Percentiles rank a stretch among this genome's conserved stretches.
Conservation (phyloP, 1,140 invertebrate genomes). For the Temnothorax longispinosus region DNA sequence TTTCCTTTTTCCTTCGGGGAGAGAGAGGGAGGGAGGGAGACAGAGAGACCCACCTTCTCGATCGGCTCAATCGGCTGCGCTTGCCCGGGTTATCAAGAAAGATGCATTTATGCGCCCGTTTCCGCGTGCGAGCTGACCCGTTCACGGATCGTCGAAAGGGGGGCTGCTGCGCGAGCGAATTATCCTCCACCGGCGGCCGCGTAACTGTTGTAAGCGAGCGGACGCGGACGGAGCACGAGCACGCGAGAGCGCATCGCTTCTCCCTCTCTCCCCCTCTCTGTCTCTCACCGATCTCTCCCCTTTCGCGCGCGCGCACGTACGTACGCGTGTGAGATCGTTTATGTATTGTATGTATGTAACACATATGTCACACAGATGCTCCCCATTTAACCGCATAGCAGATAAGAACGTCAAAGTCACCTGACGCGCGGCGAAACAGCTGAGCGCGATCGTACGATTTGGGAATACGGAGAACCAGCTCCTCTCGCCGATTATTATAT, state of each 20-base stretch:
- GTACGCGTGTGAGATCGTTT: background rate
- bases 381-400: conserved; percentile 60
- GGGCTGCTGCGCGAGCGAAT: background rate
- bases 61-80: conserved; percentile 17
- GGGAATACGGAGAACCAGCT: background rate
- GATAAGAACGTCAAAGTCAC: conserved; percentile 71
- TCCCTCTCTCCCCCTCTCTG: background rate
- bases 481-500: background rate
- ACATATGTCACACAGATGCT: conserved; percentile 45
- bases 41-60: conserved; percentile 59
- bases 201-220: background rate
- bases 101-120: conserved; percentile 64
- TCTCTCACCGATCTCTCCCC: background rate
- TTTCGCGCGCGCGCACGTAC: background rate
- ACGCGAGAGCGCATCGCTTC: conserved; percentile 38
- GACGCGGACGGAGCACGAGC: background rate
- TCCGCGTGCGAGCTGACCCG: conserved; percentile 19
- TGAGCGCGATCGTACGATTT: conserved; percentile 27
- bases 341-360: background rate
- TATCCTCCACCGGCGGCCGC: conserved; percentile 18
- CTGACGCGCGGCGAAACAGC: conserved; percentile 63
- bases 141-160: background rate
- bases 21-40: too few species aligned
- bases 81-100: conserved; percentile 66
- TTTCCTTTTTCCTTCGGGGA: background rate